Evolutionary conservation across 1,140 invertebrate genomes (phyloP), one percentile per base, ranked within the genome.

Genomic region (Saccostrea cuccullata): DNA sequence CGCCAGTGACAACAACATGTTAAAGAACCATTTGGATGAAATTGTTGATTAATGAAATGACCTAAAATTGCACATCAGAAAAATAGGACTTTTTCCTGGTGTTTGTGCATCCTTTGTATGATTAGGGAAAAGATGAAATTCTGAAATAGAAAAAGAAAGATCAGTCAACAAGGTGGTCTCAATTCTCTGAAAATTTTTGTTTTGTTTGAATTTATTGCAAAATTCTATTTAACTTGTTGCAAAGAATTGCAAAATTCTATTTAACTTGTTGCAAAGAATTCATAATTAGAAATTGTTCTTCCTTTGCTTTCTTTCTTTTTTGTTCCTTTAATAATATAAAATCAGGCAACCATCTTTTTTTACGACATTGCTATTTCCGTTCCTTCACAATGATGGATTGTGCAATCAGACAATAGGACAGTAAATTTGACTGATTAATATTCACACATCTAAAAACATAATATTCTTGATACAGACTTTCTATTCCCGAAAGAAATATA

Each of bases 41-140:
- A 77, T 77, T 77, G 70, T 11, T 77, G 30, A 20, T 77, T 15
- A 77, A 36, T 77, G 70, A 77, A 77, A 77, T 36, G 70, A 77
- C 30, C 13, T 30, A 77, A 67, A 77, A 77, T 17, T 36, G 70
- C 70, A 77, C 70, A 36, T 15, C 70, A 26, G 70, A 77, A 30
- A 77, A 26, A 36, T n/a, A 77, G 13, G 30, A 23, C 30, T 77
- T 36, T 77, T 30, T 77, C 30, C 70, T 30, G 70, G 70, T 17
- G 26, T 77, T 77, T 15, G 70, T 77, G 70, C 70, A 40, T 77
- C 70, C 70, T 77, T 30, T 77, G 70, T 36, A 26, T 26, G 2
- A 30, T 77, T 64, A 40, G 70, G n/a, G 30, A 77, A 26, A 77
- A 15, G 30, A 77, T 15, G 70, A 77, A 11, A 77, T 30, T 36